Evolutionary conservation across 2,113 vertebrate genomes (phyloP).

Genomic region (Lamprologus speciosus): DNA sequence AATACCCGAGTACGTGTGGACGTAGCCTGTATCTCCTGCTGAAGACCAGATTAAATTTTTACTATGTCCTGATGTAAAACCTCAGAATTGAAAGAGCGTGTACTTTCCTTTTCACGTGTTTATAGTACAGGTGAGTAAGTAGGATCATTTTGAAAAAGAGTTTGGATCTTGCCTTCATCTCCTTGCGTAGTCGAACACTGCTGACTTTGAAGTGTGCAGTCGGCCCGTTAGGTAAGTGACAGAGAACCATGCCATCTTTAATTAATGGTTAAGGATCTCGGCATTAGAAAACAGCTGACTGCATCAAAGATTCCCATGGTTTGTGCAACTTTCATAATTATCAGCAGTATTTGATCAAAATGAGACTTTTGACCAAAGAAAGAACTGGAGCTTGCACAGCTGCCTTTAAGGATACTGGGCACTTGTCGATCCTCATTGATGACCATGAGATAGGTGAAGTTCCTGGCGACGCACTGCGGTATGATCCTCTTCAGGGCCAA

Average conservation of each 20-base stretch:
- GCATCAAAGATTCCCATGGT: not conserved
- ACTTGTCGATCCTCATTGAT: slow-evolving; percentile 91
- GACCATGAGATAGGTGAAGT: slow-evolving; percentile 91
- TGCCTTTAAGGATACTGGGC: slow-evolving; percentile 85
- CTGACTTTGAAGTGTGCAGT: slow-evolving; percentile 97
- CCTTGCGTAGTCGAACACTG: slow-evolving; percentile 89
- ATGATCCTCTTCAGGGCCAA: slow-evolving; percentile 92
- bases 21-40: not conserved
- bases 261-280: slow-evolving; percentile 60
- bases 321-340: not conserved
- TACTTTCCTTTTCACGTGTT: not conserved
- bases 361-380: not conserved
- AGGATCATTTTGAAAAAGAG: not conserved
- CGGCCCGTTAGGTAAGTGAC: slow-evolving; percentile 92
- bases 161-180: slow-evolving; percentile 84
- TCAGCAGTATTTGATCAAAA: not conserved
- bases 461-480: slow-evolving; percentile 86
- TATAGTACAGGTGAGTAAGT: not conserved
- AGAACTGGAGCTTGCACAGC: not conserved
- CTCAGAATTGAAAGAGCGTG: not conserved
- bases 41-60: not conserved
- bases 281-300: not conserved
- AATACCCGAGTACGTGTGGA: fast-evolving
- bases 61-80: not conserved
- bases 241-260: slow-evolving; percentile 90